Percentiles rank a stretch among this genome's conserved stretches.
phyloP scores from a whole-genome alignment of 2,113 vertebrate genomes.

The Eurystomus gularis region DNA sequence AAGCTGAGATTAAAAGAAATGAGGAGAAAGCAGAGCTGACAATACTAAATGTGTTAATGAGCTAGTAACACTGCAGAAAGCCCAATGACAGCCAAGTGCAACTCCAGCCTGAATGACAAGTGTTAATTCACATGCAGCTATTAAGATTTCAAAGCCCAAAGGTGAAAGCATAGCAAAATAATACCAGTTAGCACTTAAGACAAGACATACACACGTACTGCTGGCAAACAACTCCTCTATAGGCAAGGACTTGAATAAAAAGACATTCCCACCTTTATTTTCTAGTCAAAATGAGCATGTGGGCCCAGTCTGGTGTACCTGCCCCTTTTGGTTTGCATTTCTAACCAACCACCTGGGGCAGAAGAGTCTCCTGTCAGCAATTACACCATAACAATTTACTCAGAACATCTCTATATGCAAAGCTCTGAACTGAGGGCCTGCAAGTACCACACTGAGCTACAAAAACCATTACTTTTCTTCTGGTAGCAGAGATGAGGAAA shows the following conservation, averaged over 20 bases:
- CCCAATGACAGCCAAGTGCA: neutral
- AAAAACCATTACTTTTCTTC: neutral
- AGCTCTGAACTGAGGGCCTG: neutral
- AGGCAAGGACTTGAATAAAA: neutral
- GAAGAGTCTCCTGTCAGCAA: neutral
- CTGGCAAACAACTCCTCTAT: neutral
- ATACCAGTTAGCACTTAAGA: neutral
- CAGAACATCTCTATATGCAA: neutral
- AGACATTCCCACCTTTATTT: neutral
- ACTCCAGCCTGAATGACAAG: neutral
- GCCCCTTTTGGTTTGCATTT: neutral
- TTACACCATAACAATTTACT: neutral
- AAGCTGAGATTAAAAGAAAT: neutral
- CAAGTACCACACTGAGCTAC: neutral
- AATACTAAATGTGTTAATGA: neutral
- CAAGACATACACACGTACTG: neutral
- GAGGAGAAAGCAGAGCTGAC: neutral
- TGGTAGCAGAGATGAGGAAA: neutral
- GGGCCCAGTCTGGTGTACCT: neutral
- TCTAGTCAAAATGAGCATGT: neutral
- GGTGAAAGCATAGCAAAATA: neutral
- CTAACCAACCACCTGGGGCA: neutral
- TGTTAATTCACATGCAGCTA: neutral
- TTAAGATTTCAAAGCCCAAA: neutral
- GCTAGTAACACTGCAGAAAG: neutral